A percentile compares a stretch with the other conserved stretches of the same genome.
Conservation (phyloP, 2,113 vertebrate species). For the Chrysochloris asiatica region DNA sequence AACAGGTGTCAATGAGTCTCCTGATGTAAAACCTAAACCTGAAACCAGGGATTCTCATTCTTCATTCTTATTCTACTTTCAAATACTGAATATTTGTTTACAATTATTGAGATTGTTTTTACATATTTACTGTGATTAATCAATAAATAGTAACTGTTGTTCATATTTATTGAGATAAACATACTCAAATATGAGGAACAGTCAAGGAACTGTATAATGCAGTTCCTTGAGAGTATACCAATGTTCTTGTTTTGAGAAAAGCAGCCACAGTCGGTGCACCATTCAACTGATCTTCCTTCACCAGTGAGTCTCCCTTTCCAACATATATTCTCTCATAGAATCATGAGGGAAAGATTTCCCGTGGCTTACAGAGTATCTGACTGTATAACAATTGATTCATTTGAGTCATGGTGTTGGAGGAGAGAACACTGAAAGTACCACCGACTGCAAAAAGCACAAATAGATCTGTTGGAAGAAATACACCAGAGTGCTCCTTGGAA, state of each 20-base stretch:
- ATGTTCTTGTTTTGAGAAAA: not conserved
- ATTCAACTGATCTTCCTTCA: not conserved
- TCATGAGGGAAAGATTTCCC: not conserved
- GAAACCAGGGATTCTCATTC: not conserved
- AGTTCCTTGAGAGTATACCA: not conserved
- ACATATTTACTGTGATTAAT: no score
- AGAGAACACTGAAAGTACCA: no score
- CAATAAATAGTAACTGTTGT: no score
- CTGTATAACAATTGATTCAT: no score
- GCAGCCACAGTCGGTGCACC: not conserved
- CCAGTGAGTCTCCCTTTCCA: not conserved
- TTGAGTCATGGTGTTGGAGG: no score
- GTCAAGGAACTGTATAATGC: not conserved
- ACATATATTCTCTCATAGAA: not conserved
- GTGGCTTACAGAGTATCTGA: no score
- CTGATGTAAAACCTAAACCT: not conserved
- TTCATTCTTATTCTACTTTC: not conserved
- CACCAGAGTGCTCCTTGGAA: no score
- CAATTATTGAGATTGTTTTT: no score
- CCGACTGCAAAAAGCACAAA: no score
- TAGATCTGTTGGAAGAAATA: no score
- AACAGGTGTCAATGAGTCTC: not conserved
- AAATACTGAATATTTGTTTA: not conserved
- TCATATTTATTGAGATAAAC: not conserved
- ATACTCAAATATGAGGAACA: not conserved